Conservation (phyloP, 2,888 invertebrate species). For the Nebria brevicollis region DNA sequence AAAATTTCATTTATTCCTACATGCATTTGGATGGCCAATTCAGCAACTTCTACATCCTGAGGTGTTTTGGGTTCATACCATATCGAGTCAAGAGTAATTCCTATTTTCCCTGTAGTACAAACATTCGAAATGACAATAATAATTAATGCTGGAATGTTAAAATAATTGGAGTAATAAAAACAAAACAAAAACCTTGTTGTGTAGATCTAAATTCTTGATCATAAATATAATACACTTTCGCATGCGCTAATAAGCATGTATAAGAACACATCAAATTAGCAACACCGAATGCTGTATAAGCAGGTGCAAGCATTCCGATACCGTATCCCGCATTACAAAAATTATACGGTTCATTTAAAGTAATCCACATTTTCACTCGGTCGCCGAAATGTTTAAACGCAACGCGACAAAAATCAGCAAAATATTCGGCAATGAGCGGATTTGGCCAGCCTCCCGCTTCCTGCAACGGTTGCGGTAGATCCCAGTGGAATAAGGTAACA, state of each 20-base stretch:
- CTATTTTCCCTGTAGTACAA: constrained; percentile 64
- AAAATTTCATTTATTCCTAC: constrained; percentile 57
- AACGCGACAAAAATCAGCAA: constrained; percentile 66
- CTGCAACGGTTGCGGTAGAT: constrained; percentile 58
- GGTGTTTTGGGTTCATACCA: constrained; percentile 65
- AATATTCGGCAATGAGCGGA: constrained; percentile 65
- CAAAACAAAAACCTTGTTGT: constrained; percentile 61
- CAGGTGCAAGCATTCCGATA: constrained; percentile 56
- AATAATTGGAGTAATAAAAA: neutral
- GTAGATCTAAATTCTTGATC: constrained; percentile 65
- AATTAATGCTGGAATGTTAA: neutral
- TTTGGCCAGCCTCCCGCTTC: constrained; percentile 64
- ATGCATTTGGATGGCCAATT: constrained; percentile 65
- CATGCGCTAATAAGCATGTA: constrained; percentile 73
- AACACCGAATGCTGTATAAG: constrained; percentile 62
- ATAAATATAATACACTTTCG: constrained; percentile 71
- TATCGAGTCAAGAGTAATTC: constrained; percentile 65
- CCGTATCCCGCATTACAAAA: constrained; percentile 51
- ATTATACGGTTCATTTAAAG: constrained; percentile 50
- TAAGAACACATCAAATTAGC: constrained; percentile 73
- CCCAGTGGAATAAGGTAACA: constrained; percentile 75
- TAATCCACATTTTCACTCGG: constrained; percentile 50
- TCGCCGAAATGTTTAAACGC: constrained; percentile 53
- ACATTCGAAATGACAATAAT: neutral
- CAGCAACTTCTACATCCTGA: constrained; percentile 65